Base-by-base conservation (phyloP, 2,797 vertebrate species). In the Kryptopterus vitreolus region DNA sequence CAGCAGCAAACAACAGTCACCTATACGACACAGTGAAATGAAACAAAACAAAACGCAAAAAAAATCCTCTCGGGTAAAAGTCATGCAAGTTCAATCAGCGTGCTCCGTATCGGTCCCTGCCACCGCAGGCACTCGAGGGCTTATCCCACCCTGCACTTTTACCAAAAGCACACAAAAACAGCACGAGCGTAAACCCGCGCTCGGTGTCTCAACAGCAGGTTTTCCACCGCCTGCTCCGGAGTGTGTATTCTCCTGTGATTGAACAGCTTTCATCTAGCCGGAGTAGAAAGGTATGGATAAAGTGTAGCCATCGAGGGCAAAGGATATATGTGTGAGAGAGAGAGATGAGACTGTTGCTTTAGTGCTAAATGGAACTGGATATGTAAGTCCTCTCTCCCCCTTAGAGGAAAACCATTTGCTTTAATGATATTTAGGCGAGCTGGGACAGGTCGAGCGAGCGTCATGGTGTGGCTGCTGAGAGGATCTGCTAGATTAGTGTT, bases 131-230 rank as follows among this genome's bases (percentile, higher is more conserved):
- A 79, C 80, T 78, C 61, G 63, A 77, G 55, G 78, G 68, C 31
- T 81, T 70, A 80, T 85, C 55, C 63, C 35, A 33, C 8, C 53
- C 35, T 35, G 50, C 62, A 55, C 74, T 83, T 79, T 46, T 57
- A 29, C 46, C 48, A 66, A 61, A 81, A 76, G 75, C 78, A 78
- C 52, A 83, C 78, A 84, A 84, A n/a, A 85, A 85, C 24, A 52
- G 7, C 3, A 62, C 66, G 33, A 76, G 57, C 50, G 52, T 61
- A 79, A n/a, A 72, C 79, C 46, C 31, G 48, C 43, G 52, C 62
- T 82, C 70, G 43, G 57, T 48, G 76, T 52, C 66, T 80, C 65
- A 46, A 76, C 81, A 81, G 57, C 69, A 71, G 81, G 83, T 85
- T 73, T 75, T 84, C 66, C 76, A 74, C 78, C 15, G 61, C 72